Evolutionary conservation across 2,888 invertebrate species (phyloP).

Genomic region (Philaethria dido): DNA sequence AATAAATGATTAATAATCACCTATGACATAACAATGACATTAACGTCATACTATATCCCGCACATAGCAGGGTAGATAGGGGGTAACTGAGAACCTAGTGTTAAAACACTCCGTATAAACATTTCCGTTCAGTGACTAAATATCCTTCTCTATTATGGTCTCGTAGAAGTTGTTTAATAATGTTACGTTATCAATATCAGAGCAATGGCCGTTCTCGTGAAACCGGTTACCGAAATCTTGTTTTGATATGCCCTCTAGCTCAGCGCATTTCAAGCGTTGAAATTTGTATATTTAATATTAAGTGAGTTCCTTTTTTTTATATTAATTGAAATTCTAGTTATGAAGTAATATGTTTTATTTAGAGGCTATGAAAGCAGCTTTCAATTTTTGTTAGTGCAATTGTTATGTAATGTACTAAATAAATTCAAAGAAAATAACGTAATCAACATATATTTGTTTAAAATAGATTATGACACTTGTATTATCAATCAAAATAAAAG

Average conservation of each 20-base stretch:
- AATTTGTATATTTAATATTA: conserved; percentile 3
- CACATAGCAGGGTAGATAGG: too few species aligned
- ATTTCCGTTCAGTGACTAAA: too few species aligned
- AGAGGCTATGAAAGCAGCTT: background rate
- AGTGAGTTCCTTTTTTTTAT: background rate
- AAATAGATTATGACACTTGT: too few species aligned
- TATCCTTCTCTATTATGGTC: background rate
- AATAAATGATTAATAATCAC: background rate
- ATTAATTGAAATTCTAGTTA: background rate
- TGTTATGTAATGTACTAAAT: background rate
- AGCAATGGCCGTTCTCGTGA: conserved; percentile 40
- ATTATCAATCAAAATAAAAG: too few species aligned
- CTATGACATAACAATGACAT: background rate
- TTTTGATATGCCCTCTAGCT: conserved; percentile 29
- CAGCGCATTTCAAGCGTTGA: background rate
- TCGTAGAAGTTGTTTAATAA: conserved; percentile 21
- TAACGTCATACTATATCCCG: too few species aligned
- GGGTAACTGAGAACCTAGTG: too few species aligned
- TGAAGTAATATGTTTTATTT: background rate
- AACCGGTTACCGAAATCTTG: conserved; percentile 47
- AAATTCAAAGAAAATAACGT: too few species aligned
- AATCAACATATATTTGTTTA: too few species aligned
- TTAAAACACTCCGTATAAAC: too few species aligned
- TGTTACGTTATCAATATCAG: conserved; percentile 41
- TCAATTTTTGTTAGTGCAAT: background rate